A percentile compares a stretch with the other conserved stretches of the same genome.
Conservation (phyloP, 2,113 vertebrate species). For the Cryptomyrus ogoouensis region DNA sequence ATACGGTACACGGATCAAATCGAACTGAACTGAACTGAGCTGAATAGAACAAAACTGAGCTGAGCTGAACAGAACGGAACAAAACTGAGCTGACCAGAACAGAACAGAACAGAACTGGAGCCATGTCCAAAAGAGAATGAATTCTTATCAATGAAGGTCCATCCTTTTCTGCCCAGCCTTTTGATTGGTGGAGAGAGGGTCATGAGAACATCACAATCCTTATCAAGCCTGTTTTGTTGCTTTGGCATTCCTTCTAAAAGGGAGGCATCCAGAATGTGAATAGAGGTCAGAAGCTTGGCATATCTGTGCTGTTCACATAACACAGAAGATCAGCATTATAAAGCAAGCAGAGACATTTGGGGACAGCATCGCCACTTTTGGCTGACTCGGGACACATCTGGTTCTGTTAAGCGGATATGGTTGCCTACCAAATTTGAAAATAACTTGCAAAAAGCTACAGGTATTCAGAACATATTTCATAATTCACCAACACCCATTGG, state of each 20-base stretch:
- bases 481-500: background rate
- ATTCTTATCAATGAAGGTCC: background rate
- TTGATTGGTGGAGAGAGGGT: background rate
- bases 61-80: too few species aligned
- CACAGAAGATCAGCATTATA: background rate
- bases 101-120: background rate
- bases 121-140: background rate
- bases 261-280: background rate
- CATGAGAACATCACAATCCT: background rate
- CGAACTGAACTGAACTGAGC: background rate
- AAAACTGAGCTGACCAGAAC: background rate
- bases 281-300: background rate
- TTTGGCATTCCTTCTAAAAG: background rate
- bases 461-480: background rate
- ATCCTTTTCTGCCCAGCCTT: background rate
- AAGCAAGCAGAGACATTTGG: background rate
- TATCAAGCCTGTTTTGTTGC: background rate
- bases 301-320: background rate
- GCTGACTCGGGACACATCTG: background rate
- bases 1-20: background rate
- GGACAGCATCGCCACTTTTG: background rate
- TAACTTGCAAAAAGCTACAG: background rate
- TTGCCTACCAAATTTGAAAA: background rate
- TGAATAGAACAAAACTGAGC: too few species aligned
- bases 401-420: background rate